phyloP scores from a whole-genome alignment of 2,797 vertebrate genomes.

The Ciconia nigra region DNA sequence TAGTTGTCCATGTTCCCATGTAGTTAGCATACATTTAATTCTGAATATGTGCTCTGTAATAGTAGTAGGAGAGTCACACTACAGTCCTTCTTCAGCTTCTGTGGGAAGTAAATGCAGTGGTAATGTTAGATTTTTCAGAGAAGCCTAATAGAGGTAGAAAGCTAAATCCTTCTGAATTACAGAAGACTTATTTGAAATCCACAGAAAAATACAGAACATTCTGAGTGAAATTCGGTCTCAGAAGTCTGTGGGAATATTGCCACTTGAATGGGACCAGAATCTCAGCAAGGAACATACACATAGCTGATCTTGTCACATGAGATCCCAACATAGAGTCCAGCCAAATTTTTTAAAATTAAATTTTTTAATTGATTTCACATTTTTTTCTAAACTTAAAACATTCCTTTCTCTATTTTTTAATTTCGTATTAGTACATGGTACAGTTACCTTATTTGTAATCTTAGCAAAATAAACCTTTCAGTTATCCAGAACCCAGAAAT shows the following conservation, averaged over 20 bases:
- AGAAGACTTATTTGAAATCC: neutral
- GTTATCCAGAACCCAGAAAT: neutral
- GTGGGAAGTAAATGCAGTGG: neutral
- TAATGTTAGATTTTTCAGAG: neutral
- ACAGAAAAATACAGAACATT: neutral
- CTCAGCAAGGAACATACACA: neutral
- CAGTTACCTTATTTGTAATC: neutral
- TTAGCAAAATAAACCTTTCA: neutral
- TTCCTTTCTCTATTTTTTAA: neutral
- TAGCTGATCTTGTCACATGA: neutral
- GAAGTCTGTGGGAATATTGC: neutral
- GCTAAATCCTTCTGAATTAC: neutral
- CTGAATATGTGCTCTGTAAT: neutral
- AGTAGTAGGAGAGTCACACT: neutral
- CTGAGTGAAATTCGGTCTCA: neutral
- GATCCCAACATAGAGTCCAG: neutral
- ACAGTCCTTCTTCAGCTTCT: neutral
- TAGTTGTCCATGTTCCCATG: neutral
- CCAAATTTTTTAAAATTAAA: neutral
- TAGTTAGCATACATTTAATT: neutral
- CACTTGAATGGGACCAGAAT: neutral
- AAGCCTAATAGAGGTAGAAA: neutral
- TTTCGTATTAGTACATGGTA: neutral
- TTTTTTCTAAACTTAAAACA: neutral
- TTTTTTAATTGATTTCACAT: neutral